phyloP scores from a whole-genome alignment of 1,140 invertebrate species.

The Orussus abietinus region DNA sequence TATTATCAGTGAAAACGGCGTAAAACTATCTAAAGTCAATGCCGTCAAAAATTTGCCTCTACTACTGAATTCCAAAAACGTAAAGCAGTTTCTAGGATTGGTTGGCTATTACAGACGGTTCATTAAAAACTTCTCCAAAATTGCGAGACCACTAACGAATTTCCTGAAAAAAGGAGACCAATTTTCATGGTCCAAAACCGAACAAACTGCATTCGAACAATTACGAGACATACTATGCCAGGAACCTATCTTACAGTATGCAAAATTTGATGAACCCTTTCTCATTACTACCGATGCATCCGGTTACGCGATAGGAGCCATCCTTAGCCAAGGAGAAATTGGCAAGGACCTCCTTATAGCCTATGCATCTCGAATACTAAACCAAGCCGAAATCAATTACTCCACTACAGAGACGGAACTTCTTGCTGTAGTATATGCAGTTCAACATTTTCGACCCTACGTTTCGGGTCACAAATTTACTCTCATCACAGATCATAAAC shows the following conservation, averaged over 20 bases:
- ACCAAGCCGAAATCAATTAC: slow-evolving; percentile 26
- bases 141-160: slow-evolving; percentile 24
- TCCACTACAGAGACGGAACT: slow-evolving; percentile 38
- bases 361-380: slow-evolving; percentile 22
- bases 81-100: slow-evolving; percentile 28
- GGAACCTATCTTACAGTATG: slow-evolving; percentile 24
- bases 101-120: slow-evolving; percentile 29
- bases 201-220: slow-evolving; percentile 14
- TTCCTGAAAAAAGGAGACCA: slow-evolving; percentile 21
- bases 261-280: slow-evolving; percentile 24
- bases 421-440: slow-evolving; percentile 34
- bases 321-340: slow-evolving; percentile 24
- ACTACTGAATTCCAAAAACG: slow-evolving; percentile 14
- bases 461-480: slow-evolving; percentile 38
- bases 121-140: slow-evolving; percentile 22
- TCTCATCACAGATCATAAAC: slow-evolving; percentile 44
- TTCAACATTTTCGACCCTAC: slow-evolving; percentile 31
- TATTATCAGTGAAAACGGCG: slow-evolving; percentile 20
- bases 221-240: slow-evolving; percentile 10
- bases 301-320: slow-evolving; percentile 21
- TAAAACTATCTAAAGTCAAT: slow-evolving; percentile 20
- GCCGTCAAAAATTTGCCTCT: slow-evolving; percentile 22
- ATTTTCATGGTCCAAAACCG: slow-evolving; percentile 13
- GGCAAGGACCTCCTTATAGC: slow-evolving; percentile 26
- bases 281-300: slow-evolving; percentile 26